phyloP scores from a whole-genome alignment of 2,797 vertebrate species.

The Falco berigora region DNA sequence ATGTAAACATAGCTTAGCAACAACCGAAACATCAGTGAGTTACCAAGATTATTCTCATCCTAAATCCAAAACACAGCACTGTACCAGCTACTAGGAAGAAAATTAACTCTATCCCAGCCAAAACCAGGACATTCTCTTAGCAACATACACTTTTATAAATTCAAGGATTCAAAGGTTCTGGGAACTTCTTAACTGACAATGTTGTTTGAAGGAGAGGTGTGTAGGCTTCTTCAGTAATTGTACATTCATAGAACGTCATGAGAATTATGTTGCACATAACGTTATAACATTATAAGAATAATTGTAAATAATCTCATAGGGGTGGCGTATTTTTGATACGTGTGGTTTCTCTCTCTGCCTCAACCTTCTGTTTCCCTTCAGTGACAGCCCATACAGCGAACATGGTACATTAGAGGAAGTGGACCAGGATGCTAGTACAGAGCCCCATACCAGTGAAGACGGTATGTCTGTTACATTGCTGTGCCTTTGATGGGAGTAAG shows the following conservation, averaged over 20 bases:
- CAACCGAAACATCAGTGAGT: not conserved
- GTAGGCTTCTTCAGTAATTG: not conserved
- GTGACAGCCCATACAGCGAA: slow-evolving; percentile 97
- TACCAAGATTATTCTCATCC: not conserved
- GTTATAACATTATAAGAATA: not conserved
- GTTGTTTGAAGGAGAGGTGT: not conserved
- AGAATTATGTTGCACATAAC: not conserved
- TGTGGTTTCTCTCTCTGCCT: not conserved
- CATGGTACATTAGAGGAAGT: slow-evolving; percentile 93
- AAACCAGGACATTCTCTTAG: not conserved
- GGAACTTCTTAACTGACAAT: not conserved
- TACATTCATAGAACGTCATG: not conserved
- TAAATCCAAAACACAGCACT: not conserved
- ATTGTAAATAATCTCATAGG: not conserved
- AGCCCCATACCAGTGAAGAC: slow-evolving; percentile 95
- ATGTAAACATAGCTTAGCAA: not conserved
- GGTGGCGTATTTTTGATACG: not conserved
- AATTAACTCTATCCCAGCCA: not conserved
- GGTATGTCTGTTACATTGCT: slow-evolving; percentile 73
- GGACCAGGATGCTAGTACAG: slow-evolving; percentile 89
- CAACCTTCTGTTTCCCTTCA: slow-evolving; percentile 52
- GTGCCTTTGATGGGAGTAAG: not conserved
- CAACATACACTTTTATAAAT: not conserved
- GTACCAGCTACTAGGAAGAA: not conserved
- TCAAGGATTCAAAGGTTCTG: not conserved